A percentile compares a stretch with the other conserved stretches of the same genome.
phyloP scores from a whole-genome alignment of 2,888 invertebrate species.

The Chironomus tentans region DNA sequence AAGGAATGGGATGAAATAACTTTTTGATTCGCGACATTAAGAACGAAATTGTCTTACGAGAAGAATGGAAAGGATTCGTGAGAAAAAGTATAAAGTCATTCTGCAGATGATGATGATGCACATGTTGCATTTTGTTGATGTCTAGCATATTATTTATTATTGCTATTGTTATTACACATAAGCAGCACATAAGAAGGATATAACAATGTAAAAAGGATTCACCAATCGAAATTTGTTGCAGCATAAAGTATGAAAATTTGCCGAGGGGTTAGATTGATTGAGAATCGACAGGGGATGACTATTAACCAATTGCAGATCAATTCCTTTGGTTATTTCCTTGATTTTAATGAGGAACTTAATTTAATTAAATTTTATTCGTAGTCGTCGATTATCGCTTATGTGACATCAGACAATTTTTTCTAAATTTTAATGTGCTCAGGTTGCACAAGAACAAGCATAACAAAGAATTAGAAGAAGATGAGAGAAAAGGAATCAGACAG shows the following conservation, averaged over 20 bases:
- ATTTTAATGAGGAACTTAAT: no score
- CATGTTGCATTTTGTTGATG: background rate
- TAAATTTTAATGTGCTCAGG: background rate
- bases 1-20: background rate
- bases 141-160: background rate
- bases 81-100: slow-evolving; percentile 3
- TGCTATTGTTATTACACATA: background rate
- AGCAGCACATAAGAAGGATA: background rate
- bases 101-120: slow-evolving; percentile 10
- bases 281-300: background rate
- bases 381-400: background rate
- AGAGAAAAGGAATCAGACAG: no score
- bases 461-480: background rate
- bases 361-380: background rate
- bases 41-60: background rate
- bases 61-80: background rate
- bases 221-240: background rate
- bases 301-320: background rate
- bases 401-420: no score
- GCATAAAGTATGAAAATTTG: background rate
- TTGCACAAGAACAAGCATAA: background rate
- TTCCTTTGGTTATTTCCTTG: no score
- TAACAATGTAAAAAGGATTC: background rate
- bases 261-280: background rate
- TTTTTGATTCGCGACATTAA: slow-evolving; percentile 21